Evolutionary conservation across 2,888 invertebrate species (phyloP), one percentile per base, ranked within the genome.

Genomic region (Liposcelis brunnea): DNA sequence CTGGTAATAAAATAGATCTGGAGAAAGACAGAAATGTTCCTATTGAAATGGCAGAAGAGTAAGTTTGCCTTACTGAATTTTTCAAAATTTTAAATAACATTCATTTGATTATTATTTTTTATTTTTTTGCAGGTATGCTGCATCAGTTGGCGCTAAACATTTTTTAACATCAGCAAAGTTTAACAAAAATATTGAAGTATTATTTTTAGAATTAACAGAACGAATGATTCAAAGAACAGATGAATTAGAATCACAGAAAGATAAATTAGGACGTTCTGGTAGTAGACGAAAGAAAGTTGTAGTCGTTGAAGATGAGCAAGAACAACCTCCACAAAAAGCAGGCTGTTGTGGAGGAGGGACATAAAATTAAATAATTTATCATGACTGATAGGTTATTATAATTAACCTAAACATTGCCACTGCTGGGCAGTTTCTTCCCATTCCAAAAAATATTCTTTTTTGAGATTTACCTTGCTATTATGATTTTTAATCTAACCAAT

Each of bases 1-100:
- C 89, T 47, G 98, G 97, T 43, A 98, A 98, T 66, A 98, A 98
- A 74, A 77, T 83, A 59, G 97, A 98, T 67, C 69, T 98, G 57
- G 91, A 93, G 58, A 85, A 83, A 59, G 83, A 93, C 52, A 70
- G 95, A 54, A 81, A 80, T 53, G 90, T 97, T 10, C 69, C 76
- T 19, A 68, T 80, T 14, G 80, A 84, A 53, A 85, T 85, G 60
- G 95, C 94, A 3, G 81, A 87, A 67, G 75, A 75, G 80, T 91
- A 69, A 70, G 74, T 64, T 47, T 43, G 32, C 15, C 5, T 26
- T 26, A 4, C 26, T 6, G 26, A 6, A 8, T 32, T 43, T 31
- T 16, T 16, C 7, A 35, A 35, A 16, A 16, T 6, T 35, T 35
- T 10, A 15, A 15, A 35, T 12, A 19, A 37, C 14, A 14, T 37